phyloP scores from a whole-genome alignment of 1,140 invertebrate species.

The Phymorhynchus buccinoides region DNA sequence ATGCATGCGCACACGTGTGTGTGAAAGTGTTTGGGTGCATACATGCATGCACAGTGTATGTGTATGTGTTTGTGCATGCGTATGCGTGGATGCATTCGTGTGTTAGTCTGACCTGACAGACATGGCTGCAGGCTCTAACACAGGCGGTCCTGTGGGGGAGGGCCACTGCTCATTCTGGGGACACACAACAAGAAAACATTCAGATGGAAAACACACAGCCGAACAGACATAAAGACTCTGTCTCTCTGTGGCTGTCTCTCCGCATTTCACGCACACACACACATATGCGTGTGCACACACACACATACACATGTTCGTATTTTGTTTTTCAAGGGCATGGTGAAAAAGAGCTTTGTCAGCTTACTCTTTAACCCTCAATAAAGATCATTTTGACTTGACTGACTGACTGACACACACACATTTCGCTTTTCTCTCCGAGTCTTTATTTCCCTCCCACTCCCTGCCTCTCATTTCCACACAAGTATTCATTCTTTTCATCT shows the following conservation, averaged over 20 bases:
- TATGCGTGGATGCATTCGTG: not conserved
- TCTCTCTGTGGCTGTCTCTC: no score
- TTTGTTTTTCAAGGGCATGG: not conserved
- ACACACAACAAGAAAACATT: not conserved
- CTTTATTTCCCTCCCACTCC: no score
- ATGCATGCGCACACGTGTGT: not conserved
- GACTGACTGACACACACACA: no score
- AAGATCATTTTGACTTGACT: no score
- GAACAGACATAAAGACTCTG: not conserved
- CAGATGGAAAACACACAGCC: not conserved
- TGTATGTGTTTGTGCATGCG: not conserved
- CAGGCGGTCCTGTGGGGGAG: not conserved
- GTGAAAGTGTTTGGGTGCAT: not conserved
- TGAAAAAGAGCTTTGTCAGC: not conserved
- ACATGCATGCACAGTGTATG: not conserved
- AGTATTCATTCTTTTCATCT: no score
- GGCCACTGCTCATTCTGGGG: slow-evolving; percentile 5
- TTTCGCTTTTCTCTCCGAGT: no score
- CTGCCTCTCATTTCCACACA: no score
- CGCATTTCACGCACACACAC: not conserved
- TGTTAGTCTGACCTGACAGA: not conserved
- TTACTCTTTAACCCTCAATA: no score
- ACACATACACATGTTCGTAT: not conserved
- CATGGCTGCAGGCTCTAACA: not conserved
- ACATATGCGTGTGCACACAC: not conserved